phyloP scores from a whole-genome alignment of 1,140 invertebrate species.

The Eulimnadia texana region DNA sequence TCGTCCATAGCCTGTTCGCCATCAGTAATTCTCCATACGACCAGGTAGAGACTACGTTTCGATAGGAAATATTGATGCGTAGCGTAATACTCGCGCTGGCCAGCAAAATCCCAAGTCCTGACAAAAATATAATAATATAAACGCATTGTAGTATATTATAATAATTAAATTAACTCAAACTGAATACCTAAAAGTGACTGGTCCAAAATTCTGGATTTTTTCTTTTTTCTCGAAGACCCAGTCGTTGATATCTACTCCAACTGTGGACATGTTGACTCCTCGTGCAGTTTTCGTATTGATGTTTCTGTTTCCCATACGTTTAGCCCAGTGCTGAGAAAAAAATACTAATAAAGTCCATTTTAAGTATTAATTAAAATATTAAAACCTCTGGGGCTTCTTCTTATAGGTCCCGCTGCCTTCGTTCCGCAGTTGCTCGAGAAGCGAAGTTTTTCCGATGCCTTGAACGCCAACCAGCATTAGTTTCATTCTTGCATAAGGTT shows the following conservation, averaged over 20 bases:
- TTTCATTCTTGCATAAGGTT: constrained; percentile 89
- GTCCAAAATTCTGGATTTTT: constrained; percentile 54
- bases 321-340: constrained; percentile 65
- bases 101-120: constrained; percentile 98
- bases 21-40: constrained; percentile 88
- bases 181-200: constrained; percentile 62
- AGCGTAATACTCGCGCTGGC: constrained; percentile 89
- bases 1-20: constrained; percentile 78
- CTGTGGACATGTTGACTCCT: constrained; percentile 64
- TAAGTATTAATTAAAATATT: constrained; percentile 18
- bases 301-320: constrained; percentile 80
- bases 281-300: constrained; percentile 55
- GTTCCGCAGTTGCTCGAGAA: constrained; percentile 72
- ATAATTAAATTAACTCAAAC: not conserved
- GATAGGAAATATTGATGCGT: constrained; percentile 98
- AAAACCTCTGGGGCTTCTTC: constrained; percentile 55
- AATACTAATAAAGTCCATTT: constrained; percentile 11
- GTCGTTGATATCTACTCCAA: constrained; percentile 91
- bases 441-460: constrained; percentile 84
- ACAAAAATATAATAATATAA: constrained; percentile 6
- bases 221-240: constrained; percentile 80
- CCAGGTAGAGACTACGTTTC: constrained; percentile 85
- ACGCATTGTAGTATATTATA: not conserved
- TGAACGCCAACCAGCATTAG: constrained; percentile 94
- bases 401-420: constrained; percentile 62